Conservation (phyloP, 1,140 invertebrate species). For the Gerris buenoi region DNA sequence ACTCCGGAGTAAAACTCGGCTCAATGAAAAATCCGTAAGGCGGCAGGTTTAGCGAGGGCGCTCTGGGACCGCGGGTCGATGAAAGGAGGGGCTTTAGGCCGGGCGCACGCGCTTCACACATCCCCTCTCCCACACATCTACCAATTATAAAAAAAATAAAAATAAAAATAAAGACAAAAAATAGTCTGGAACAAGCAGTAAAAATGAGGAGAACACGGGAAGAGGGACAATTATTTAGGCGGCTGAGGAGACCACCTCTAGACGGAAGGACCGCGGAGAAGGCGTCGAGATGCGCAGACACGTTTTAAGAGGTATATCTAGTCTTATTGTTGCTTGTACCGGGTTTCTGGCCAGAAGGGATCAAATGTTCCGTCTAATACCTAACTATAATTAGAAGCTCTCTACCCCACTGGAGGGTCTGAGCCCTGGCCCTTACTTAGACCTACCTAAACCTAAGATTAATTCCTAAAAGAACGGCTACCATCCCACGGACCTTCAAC, state of each 20-base stretch:
- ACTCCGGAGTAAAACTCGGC: neutral
- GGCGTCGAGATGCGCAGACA: neutral
- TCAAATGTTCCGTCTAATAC: too few relatives aligned
- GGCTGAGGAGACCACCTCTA: neutral
- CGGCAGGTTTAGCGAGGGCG: neutral
- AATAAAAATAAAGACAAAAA: neutral
- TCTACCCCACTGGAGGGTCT: neutral
- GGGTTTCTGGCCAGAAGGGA: too few relatives aligned
- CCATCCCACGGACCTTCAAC: too few relatives aligned
- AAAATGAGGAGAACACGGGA: neutral
- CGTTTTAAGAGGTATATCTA: neutral
- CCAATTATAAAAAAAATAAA: neutral
- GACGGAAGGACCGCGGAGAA: neutral
- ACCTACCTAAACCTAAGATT: neutral
- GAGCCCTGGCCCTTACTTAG: neutral
- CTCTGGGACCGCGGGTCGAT: neutral
- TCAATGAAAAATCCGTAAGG: neutral
- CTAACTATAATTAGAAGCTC: neutral
- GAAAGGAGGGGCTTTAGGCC: neutral
- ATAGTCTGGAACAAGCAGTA: neutral
- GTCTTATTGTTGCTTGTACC: neutral
- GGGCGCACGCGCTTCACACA: neutral
- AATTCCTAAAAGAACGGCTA: neutral
- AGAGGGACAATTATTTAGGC: neutral
- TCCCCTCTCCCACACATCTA: neutral